Base-by-base conservation (phyloP, 2,113 vertebrate species). In the Zosterops hypoxanthus region DNA sequence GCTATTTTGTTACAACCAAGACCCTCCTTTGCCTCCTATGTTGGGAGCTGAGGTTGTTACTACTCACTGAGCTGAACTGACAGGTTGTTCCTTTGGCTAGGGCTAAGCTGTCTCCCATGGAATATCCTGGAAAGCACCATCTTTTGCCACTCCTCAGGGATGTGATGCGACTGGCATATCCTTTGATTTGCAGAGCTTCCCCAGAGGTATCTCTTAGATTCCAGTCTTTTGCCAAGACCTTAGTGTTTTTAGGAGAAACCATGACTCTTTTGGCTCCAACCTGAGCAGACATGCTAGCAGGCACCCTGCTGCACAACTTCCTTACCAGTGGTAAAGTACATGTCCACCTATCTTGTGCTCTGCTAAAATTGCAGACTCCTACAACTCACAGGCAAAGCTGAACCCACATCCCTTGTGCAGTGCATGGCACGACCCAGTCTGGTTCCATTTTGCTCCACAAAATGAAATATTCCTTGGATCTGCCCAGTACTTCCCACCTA, bases 401-500 rank as follows among this genome's bases (percentile, higher is more conserved):
- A 57, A 10, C 17, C 33, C 36, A 47, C 7, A 9, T 29, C 15
- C 13, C 29, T 57, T 34, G 8, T 28, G 12, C 7, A 23, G 19
- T 23, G 14, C 19, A 6, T 20, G 17, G 11, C 6, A 23, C 12
- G 12, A 47, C 33, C 26, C 8, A 7, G 4, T 8, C 13, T 73
- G 46, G 10, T 12, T 5, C 28, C 12, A 57, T 63, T 63, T 69
- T 61, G 8, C 11, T 50, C 22, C 18, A 57, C 11, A 69, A 52
- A 52, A 11, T 46, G 55, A 63, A 52, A 11, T 21, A 21, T n/a
- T 73, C 34, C 36, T 46, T 34, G 53, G 73, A 64, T 25, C 2
- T 0, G 0, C 33, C 17, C 6, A 56, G 21, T 9, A 17, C 11
- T 68, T 33, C 28, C 6, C 24, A 50, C 6, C 21, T 4, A 14